Base-by-base conservation (phyloP, 2,888 invertebrate genomes). In the Belgica antarctica region DNA sequence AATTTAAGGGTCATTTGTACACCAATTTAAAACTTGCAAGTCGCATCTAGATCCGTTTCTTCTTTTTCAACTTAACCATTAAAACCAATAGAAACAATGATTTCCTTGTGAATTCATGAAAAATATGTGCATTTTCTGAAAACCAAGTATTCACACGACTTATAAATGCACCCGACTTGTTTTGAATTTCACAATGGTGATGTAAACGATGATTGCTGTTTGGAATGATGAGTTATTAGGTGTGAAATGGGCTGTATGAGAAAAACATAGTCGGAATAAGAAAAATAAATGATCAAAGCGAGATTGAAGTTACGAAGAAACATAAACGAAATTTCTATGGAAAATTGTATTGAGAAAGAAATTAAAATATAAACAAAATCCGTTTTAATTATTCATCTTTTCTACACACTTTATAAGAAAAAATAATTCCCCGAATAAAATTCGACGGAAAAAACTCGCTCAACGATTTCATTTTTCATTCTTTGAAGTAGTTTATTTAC, bases 401-500 rank as follows among this genome's bases (percentile, higher is more conserved):
- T 52, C 52, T 22, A 17, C 22, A 12, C 22, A 52, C 52, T 52
- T 52, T 52, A 52, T 52, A 52, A 52, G 52, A 52, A 52, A 52
- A 52, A n/a, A 31, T 52, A 27, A 59, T n/a, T 59, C 59, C n/a
- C 25, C 24, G 25, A 59, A 59, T 24, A 27, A 59, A 59, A 59
- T 27, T 52, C 52, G 19, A 17, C 52, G n/a, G n/a, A n/a, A n/a
- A n/a, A n/a, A n/a, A n/a, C n/a, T n/a, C 52, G 22, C 15, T 52
- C 52, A 22, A 17, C 52, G 52, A 52, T 52, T 41, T 52, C 52
- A 52, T 41, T 63, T 28, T 66, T 46, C 2, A 17, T 47, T 57
- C 68, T 27, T 68, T 68, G 68, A 68, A 68, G 68, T 68, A 68
- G 52, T 68, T 25, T 68, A 68, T 68, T 68, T 68, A 68, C 68